Conservation (phyloP, 2,888 invertebrate genomes). For the Leptura quadrifasciata region DNA sequence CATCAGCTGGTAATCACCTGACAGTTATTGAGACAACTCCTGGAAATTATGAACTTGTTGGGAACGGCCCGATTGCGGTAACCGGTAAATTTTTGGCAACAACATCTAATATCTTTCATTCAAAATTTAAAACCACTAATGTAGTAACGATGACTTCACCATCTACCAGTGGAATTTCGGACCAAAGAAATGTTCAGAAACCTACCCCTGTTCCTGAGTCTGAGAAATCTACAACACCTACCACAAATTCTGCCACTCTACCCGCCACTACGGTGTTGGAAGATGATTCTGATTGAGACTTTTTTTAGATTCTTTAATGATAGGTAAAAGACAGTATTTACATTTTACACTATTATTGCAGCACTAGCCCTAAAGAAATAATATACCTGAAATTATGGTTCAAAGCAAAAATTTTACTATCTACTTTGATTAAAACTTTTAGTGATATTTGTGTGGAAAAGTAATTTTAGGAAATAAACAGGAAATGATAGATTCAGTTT, state of each 20-base stretch:
- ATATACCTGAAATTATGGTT: no score
- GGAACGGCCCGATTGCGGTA: constrained; percentile 61
- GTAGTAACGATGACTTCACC: constrained; percentile 58
- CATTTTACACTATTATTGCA: background rate
- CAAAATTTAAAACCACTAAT: constrained; percentile 57
- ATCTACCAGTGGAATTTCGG: constrained; percentile 42
- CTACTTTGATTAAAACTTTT: background rate
- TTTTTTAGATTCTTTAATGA: constrained; percentile 12
- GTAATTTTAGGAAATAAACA: background rate
- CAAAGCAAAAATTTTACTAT: background rate
- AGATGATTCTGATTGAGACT: constrained; percentile 51
- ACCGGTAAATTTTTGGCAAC: constrained; percentile 62
- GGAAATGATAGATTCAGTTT: background rate
- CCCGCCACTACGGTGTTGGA: constrained; percentile 45
- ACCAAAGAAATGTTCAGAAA: constrained; percentile 41
- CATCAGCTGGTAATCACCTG: constrained; percentile 61
- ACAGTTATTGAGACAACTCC: constrained; percentile 68
- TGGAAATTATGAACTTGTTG: constrained; percentile 67
- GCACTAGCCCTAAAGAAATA: background rate
- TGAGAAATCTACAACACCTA: constrained; percentile 31
- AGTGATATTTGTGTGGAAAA: background rate
- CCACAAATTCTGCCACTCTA: constrained; percentile 6
- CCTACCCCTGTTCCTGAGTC: constrained; percentile 31
- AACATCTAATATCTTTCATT: constrained; percentile 51
- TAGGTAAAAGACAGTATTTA: background rate